Base-by-base conservation (phyloP, 2,888 invertebrate species). In the Diarsia dahlii region DNA sequence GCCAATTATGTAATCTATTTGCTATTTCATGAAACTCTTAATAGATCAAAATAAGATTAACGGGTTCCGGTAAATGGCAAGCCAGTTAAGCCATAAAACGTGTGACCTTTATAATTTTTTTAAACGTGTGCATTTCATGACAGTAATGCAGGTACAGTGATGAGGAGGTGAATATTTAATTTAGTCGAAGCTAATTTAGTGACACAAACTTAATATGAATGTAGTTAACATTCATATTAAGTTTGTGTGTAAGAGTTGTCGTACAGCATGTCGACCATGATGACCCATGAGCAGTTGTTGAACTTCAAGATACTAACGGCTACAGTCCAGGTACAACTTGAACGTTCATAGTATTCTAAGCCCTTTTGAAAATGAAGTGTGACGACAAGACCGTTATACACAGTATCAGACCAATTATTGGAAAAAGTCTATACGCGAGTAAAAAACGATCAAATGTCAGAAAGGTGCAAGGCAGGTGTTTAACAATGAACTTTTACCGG, bases 391-490 rank as follows among this genome's bases (percentile, higher is more conserved):
- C 52, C 23, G 39, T 60, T 60, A 34, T 20, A 45, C n/a, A 34
- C 9, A 12, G 34, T 58, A 48, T 48, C 48, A 46, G 28, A 54
- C 58, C 58, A 76, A 70, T 84, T 64, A 77, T 34, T 73, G 78
- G 74, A 71, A 76, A 74, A 39, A 13, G 34, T 45, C 50, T 54
- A 45, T 63, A 60, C 15, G 18, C 4, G 54, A 15, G 71, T 76
- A 68, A 76, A 81, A 78, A 77, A 45, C 23, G 73, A 84, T 84
- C 60, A 54, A 66, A 74, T 86, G 75, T 76, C 79, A 79, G 63
- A 84, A 88, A 87, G 86, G 88, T 84, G 86, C 79, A 81, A 82
- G 70, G 45, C 87, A 87, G 86, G 80, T 87, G 87, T 65, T 45
- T 58, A 69, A 66, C 45, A 79, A 70, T 84, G 64, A 80, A 76